A percentile compares a stretch with the other conserved stretches of the same genome.
These are phyloP conservation scores for Synergus umbraculus DNA, from an alignment of 2,888 invertebrate genomes.

Conservation along the genomic window DNA sequence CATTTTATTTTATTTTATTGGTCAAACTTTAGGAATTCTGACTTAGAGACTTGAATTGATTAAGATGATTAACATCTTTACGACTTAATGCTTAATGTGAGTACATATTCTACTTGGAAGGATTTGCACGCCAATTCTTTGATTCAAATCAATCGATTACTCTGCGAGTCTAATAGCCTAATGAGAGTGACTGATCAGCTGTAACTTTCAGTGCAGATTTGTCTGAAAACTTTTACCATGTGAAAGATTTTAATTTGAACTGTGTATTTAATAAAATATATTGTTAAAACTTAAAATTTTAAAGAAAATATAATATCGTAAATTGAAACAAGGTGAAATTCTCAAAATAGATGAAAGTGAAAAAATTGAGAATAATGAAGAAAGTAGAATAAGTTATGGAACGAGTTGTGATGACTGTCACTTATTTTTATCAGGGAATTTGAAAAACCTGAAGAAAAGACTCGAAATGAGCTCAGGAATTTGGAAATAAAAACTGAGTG, in stretches of 20 bases:
- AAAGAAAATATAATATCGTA: no score
- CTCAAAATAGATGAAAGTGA: no score
- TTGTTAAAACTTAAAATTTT: no score
- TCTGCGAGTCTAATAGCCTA: not conserved
- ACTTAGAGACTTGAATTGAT: not conserved
- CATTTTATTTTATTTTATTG: not conserved
- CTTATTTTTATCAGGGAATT: no score
- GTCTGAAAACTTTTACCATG: not conserved
- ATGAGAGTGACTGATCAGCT: slow-evolving; percentile 2
- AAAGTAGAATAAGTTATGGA: no score
- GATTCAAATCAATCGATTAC: not conserved
- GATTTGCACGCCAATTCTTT: not conserved
- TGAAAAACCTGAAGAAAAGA: not conserved
- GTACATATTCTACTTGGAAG: not conserved
- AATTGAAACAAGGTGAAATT: no score
- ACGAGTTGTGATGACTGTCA: no score
- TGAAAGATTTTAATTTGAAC: no score
- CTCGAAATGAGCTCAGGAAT: not conserved
- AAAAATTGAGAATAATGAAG: no score
- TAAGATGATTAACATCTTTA: not conserved
- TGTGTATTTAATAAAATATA: no score
- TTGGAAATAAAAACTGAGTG: not conserved
- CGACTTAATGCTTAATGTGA: not conserved
- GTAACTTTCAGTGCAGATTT: not conserved
- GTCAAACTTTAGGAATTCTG: not conserved